phyloP scores from a whole-genome alignment of 2,888 invertebrate species.

The Epistrophe eligans region DNA sequence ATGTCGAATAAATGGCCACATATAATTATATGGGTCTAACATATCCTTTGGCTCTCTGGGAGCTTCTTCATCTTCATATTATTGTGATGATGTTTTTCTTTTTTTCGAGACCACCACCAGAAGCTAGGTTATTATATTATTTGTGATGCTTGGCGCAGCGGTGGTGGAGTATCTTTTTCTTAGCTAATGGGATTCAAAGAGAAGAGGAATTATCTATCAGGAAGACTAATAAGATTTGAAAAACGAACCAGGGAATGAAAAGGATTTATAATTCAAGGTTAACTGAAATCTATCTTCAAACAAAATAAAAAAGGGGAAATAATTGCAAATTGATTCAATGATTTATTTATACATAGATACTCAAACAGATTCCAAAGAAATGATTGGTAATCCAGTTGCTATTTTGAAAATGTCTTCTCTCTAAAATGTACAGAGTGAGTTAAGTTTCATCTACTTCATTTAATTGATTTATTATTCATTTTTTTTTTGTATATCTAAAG shows the following conservation, averaged over 20 bases:
- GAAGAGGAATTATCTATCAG: constrained; percentile 3
- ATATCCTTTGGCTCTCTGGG: constrained; percentile 48
- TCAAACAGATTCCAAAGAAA: too few species aligned
- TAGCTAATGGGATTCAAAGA: not conserved
- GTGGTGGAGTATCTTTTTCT: constrained; percentile 12
- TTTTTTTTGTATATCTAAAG: too few species aligned
- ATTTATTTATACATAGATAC: not conserved
- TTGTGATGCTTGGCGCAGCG: not conserved
- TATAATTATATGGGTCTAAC: constrained; percentile 65
- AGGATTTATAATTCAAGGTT: constrained; percentile 43
- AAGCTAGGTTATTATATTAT: constrained; percentile 27
- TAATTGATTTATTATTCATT: too few species aligned
- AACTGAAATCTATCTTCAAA: constrained; percentile 43
- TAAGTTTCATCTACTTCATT: too few species aligned
- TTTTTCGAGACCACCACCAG: constrained; percentile 14
- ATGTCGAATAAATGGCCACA: constrained; percentile 60
- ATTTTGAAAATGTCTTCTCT: too few species aligned
- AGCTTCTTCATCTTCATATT: constrained; percentile 18
- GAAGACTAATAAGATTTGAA: not conserved
- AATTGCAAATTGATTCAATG: not conserved
- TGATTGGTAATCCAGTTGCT: too few species aligned
- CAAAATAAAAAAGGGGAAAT: constrained; percentile 22
- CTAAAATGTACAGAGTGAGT: too few species aligned
- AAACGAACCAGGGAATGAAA: not conserved
- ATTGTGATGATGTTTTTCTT: too few species aligned